A percentile compares a stretch with the other conserved stretches of the same genome.
Evolutionary conservation across 2,888 invertebrate genomes (phyloP).

Genomic region (Abrostola triplasia): DNA sequence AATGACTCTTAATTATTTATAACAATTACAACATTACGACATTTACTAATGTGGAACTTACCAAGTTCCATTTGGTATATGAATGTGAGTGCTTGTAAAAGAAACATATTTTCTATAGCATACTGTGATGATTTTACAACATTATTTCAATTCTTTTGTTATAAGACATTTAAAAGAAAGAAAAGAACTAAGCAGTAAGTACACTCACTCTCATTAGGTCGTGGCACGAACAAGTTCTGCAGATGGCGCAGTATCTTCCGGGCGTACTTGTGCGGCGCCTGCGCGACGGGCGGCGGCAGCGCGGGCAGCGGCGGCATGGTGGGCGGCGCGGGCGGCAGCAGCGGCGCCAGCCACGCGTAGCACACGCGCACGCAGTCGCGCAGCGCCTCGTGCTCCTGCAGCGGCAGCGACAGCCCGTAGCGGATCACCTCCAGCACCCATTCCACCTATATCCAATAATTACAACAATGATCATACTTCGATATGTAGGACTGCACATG

Average conservation of each 20-base stretch:
- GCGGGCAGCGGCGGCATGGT: constrained; percentile 94
- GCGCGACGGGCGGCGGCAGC: constrained; percentile 95
- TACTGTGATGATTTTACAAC: not conserved
- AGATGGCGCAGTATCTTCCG: constrained; percentile 97
- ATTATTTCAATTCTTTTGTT: not conserved
- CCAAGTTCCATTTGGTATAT: constrained; percentile 96
- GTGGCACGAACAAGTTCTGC: constrained; percentile 97
- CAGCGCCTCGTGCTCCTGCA: constrained; percentile 97
- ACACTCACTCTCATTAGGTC: constrained; percentile 96
- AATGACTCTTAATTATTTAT: too few species aligned
- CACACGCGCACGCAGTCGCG: constrained; percentile 98
- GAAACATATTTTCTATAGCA: constrained; percentile 56
- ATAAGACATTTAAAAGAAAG: not conserved
- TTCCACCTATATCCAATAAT: constrained; percentile 89
- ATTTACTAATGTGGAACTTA: constrained; percentile 80
- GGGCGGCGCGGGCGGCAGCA: constrained; percentile 95
- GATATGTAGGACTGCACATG: too few species aligned
- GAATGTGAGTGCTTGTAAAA: constrained; percentile 96
- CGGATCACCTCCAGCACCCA: constrained; percentile 96
- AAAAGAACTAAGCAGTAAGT: not conserved
- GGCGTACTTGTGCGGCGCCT: constrained; percentile 96
- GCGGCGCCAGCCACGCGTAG: constrained; percentile 98
- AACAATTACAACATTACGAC: too few species aligned
- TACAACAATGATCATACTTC: constrained; percentile 8
- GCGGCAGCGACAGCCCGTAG: constrained; percentile 96